Evolutionary conservation across 2,113 vertebrate genomes (phyloP), one percentile per base, ranked within the genome.

Genomic region (Microcebus lehilahytsara): DNA sequence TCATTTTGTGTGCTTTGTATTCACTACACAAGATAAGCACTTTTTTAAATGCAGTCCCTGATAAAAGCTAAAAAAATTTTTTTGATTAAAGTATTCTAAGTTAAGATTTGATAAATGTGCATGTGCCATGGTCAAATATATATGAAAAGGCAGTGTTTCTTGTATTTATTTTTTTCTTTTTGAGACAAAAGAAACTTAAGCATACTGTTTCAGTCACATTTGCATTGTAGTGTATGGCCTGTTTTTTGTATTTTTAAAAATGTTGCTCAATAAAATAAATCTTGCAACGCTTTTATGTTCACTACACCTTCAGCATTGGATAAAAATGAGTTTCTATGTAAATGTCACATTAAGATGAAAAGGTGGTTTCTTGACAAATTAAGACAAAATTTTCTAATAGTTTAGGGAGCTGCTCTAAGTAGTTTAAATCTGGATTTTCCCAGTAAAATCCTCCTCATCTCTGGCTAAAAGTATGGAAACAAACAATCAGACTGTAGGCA

Each of bases 11-110:
- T 99, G 99, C 99, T 99, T 98, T 97, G 98, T 99, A 99, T 99
- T 99, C 99, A 99, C 99, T 99, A 99, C 99, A 98, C 99, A 98
- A 80, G 98, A 98, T 98, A 99, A 99, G 99, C 99, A 99, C 99
- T 99, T 99, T 99, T 99, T 98, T 98, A 30, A 58, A 78, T 98
- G 98, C 98, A 91, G 98, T 98, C 98, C 98, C 97, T 96, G 93
- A 94, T 78, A 96, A 97, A 98, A 98, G 94, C 97, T 98, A 95
- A 96, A 97, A 95, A 96, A 74, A 74, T 69, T 69, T 97, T 56
- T 62, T 97, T 97, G 95, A 98, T 75, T 89, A 37, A 98, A 97
- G 97, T 98, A 97, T 98, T 98, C 97, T 91, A 62, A 95, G 93
- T 97, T 97, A 97, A 96, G 3, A 85, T 98, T 98, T 98, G 93